Evolutionary conservation across 2,797 vertebrate genomes (phyloP), one percentile per base, ranked within the genome.

Genomic region (Rousettus madagascariensis): DNA sequence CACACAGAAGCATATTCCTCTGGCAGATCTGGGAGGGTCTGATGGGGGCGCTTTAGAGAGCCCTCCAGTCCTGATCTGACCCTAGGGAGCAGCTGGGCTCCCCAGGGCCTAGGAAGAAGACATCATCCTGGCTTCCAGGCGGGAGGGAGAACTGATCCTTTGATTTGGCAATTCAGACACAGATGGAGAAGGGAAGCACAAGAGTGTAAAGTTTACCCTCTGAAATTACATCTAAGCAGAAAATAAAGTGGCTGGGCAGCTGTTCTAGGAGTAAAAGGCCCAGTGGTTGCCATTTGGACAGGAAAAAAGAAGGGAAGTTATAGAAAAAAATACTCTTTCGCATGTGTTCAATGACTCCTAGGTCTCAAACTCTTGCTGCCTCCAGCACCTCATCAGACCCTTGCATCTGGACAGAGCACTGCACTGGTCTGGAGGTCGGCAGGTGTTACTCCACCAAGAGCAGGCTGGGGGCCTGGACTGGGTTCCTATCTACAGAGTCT

Each of bases 171-270:
- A 0, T 53, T 66, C 87, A 89, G 86, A 55, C 51, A 43, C 94
- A 93, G 74, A 93, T 90, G 93, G 90, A 69, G 38, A 91, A 86
- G 68, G 72, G 28, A 86, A 55, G 69, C 74, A 46, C 16, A 11
- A 7, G 87, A 72, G 8, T n/a, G 30, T 49, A 33, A 95, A 93
- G 57, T 65, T 82, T 38, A 30, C 5, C 26, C 55, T 78, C 87
- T 41, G 49, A 88, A 88, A 72, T 85, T 79, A 89, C 30, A 78
- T 61, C 86, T 28, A 66, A 86, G 92, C 41, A 86, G 90, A 89
- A 72, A 89, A 91, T 43, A 59, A 75, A 79, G 59, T 69, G 75
- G 36, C 41, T 46, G 7, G 82, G 69, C 82, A 94, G 92, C 69
- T 87, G 77, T 63, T 43, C 33, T 55, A 38, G 41, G 80, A 86